These are phyloP conservation scores for Parauchenoglanis punctatus DNA, from an alignment of 2,797 vertebrate species.

Conservation along the genomic window DNA sequence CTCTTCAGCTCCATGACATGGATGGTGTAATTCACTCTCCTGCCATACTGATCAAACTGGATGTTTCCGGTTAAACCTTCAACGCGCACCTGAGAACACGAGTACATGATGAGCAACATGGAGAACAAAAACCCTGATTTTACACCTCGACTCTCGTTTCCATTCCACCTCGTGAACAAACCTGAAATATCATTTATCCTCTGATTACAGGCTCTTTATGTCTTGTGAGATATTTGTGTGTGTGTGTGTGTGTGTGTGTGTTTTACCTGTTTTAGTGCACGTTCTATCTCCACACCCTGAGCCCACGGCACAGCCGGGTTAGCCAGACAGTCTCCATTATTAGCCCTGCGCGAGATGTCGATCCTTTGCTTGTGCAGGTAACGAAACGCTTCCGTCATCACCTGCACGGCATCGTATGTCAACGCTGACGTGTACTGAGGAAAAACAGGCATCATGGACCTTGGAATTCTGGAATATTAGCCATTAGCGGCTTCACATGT, in stretches of 20 bases:
- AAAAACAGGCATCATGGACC: not conserved
- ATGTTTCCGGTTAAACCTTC: slow-evolving; percentile 97
- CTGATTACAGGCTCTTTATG: not conserved
- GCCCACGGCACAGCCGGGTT: slow-evolving; percentile 98
- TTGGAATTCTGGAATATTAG: not conserved
- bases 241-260: not conserved
- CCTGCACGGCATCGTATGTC: slow-evolving; percentile 97
- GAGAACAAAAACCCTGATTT: not conserved
- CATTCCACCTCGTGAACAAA: not conserved
- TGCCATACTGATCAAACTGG: slow-evolving; percentile 98
- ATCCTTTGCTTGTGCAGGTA: slow-evolving; percentile 94
- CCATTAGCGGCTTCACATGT: not conserved
- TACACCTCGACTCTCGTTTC: not conserved
- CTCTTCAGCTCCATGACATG: slow-evolving; percentile 98
- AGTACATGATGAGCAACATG: not conserved
- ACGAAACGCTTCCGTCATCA: slow-evolving; percentile 97
- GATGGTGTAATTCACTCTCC: slow-evolving; percentile 96
- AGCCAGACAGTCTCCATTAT: slow-evolving; percentile 94
- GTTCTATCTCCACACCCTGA: slow-evolving; percentile 96
- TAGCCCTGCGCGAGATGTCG: slow-evolving; percentile 92
- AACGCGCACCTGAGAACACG: slow-evolving; percentile 84
- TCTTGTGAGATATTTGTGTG: not conserved
- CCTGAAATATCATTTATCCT: not conserved
- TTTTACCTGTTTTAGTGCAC: slow-evolving; percentile 94
- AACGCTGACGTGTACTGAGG: slow-evolving; percentile 93